These are phyloP conservation scores for Saguinus midas DNA, from an alignment of 2,113 vertebrate species.

Conservation along the genomic window DNA sequence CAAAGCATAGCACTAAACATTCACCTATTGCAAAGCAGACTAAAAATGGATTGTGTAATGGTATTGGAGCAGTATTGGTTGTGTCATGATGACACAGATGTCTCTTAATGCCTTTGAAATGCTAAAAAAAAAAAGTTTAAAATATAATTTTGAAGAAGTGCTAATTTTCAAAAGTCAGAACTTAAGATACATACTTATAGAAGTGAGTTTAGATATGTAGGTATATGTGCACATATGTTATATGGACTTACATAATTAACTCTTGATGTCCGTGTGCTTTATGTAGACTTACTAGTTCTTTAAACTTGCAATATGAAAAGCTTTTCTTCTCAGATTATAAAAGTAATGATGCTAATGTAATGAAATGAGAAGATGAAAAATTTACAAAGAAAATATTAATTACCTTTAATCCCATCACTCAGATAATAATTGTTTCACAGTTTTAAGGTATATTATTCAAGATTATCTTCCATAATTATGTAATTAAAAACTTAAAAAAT, in stretches of 20 bases:
- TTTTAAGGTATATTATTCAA: slow-evolving; percentile 26
- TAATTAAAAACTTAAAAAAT: neutral
- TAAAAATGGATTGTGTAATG: slow-evolving; percentile 4
- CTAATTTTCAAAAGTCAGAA: neutral
- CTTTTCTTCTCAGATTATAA: neutral
- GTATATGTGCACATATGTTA: neutral
- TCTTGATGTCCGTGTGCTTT: slow-evolving; percentile 8
- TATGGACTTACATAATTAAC: neutral
- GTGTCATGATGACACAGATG: slow-evolving; percentile 14
- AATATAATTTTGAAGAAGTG: slow-evolving; percentile 20
- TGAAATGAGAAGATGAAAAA: slow-evolving; percentile 22
- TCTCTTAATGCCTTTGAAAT: slow-evolving; percentile 37
- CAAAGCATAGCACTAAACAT: neutral
- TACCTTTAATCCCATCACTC: neutral
- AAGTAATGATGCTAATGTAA: slow-evolving; percentile 5
- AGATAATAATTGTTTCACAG: slow-evolving; percentile 33
- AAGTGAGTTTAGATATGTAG: neutral
- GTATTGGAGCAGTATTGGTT: neutral
- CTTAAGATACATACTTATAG: neutral
- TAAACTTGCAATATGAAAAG: neutral
- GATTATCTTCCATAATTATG: neutral
- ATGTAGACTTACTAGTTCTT: neutral
- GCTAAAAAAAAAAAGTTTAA: neutral
- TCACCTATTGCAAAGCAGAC: neutral
- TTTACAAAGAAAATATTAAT: slow-evolving; percentile 38